Evolutionary conservation across 1,140 invertebrate species (phyloP).

Genomic region (Leucophenga varia): DNA sequence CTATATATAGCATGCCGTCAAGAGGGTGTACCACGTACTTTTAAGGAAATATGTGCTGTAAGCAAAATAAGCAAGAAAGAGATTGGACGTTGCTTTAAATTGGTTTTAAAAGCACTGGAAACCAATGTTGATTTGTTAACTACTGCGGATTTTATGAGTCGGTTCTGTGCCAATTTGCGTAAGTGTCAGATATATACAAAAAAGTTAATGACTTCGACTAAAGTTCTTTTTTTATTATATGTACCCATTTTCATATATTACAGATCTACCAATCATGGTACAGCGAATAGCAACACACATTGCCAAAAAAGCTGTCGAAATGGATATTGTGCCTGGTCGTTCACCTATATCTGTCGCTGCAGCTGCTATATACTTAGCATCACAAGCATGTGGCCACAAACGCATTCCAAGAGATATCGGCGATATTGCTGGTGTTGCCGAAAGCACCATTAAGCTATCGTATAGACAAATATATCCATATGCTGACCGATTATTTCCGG

Average conservation of each 20-base stretch:
- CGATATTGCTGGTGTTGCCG: slow-evolving; percentile 97
- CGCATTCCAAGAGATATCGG: slow-evolving; percentile 97
- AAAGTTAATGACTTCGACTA: too few species aligned
- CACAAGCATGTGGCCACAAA: slow-evolving; percentile 94
- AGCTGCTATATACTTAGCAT: slow-evolving; percentile 99
- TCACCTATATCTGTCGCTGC: slow-evolving; percentile 99
- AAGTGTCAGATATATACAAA: neutral
- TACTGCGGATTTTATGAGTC: slow-evolving; percentile 97
- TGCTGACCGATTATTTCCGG: slow-evolving; percentile 89
- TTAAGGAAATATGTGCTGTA: slow-evolving; percentile 98
- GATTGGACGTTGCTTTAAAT: slow-evolving; percentile 95
- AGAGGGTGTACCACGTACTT: slow-evolving; percentile 97
- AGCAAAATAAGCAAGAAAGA: slow-evolving; percentile 99
- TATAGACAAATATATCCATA: slow-evolving; percentile 98
- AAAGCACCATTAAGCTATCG: slow-evolving; percentile 96
- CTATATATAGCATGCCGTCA: slow-evolving; percentile 98
- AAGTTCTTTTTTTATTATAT: too few species aligned
- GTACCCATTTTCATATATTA: neutral
- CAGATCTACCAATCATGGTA: slow-evolving; percentile 81
- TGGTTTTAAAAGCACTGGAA: slow-evolving; percentile 88
- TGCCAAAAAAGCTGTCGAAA: slow-evolving; percentile 92
- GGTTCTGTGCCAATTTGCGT: slow-evolving; percentile 84
- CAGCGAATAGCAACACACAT: slow-evolving; percentile 96
- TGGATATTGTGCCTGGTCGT: slow-evolving; percentile 97
- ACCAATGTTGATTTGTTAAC: slow-evolving; percentile 98